phyloP scores from a whole-genome alignment of 2,113 vertebrate genomes.

The Megaptera novaeangliae region DNA sequence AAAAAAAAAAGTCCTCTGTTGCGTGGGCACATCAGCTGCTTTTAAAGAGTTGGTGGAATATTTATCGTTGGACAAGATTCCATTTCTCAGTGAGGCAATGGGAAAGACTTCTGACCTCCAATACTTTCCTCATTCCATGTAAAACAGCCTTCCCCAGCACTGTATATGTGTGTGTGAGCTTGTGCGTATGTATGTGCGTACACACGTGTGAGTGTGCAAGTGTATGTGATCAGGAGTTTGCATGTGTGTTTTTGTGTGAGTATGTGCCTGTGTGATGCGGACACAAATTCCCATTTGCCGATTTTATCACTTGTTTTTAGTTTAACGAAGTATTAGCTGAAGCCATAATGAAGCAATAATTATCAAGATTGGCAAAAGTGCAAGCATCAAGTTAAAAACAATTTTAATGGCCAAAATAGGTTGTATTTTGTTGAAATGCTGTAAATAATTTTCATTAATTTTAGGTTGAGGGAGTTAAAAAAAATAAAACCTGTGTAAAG shows the following conservation, averaged over 20 bases:
- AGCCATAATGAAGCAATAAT: neutral
- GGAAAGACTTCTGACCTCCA: neutral
- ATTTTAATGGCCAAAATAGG: neutral
- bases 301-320: neutral
- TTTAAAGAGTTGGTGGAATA: neutral
- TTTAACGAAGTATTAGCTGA: neutral
- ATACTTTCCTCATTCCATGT: neutral
- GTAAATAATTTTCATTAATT: constrained; percentile 4
- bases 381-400: neutral
- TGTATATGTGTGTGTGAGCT: neutral
- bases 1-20: neutral
- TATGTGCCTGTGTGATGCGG: neutral
- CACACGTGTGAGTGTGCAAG: fast-evolving
- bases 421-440: neutral
- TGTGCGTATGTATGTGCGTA: no score
- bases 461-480: neutral
- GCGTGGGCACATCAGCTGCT: neutral
- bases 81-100: neutral
- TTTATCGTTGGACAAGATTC: neutral
- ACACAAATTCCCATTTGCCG: neutral
- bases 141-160: neutral
- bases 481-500: neutral
- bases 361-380: neutral
- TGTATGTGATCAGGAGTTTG: neutral
- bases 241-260: neutral